Evolutionary conservation across 2,113 vertebrate genomes (phyloP).

Genomic region (Dipodomys stephensi): DNA sequence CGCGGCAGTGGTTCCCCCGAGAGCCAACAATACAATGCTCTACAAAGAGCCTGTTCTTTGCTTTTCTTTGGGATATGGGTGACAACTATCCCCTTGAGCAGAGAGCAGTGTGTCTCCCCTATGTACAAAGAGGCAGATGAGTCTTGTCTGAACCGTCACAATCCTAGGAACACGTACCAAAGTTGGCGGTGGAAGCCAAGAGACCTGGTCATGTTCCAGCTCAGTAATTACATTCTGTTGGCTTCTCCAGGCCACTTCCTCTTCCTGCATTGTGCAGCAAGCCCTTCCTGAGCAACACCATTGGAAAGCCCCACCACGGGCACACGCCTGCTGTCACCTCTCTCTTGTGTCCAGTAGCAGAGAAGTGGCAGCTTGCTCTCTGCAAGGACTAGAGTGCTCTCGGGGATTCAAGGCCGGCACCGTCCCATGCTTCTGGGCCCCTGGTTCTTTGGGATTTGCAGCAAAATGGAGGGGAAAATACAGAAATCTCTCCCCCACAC

Average conservation of each 20-base stretch:
- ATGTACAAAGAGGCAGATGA: background rate
- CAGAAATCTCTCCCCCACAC: background rate
- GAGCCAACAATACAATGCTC: rapidly evolving
- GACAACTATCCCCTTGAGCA: background rate
- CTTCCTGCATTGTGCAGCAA: rapidly evolving
- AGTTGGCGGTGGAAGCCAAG: background rate
- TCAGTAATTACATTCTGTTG: background rate
- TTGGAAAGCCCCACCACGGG: background rate
- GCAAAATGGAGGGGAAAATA: background rate
- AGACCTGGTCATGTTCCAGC: background rate
- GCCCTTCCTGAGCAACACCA: background rate
- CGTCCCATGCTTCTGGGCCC: no score
- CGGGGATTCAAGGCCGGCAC: background rate
- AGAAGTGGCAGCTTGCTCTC: background rate
- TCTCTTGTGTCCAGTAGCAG: background rate
- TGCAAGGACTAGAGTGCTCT: background rate
- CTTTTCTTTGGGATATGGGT: background rate
- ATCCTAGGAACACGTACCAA: slow-evolving; percentile 4
- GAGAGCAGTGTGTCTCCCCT: background rate
- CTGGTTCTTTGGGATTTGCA: background rate
- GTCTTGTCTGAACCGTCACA: background rate
- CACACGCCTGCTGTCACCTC: background rate
- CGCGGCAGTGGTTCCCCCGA: rapidly evolving
- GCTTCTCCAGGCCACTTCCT: background rate
- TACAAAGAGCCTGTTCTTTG: background rate